These are phyloP conservation scores for Porites australiensis DNA, from an alignment of 64 coral and sea anemone genomes.

Conservation along the genomic window DNA sequence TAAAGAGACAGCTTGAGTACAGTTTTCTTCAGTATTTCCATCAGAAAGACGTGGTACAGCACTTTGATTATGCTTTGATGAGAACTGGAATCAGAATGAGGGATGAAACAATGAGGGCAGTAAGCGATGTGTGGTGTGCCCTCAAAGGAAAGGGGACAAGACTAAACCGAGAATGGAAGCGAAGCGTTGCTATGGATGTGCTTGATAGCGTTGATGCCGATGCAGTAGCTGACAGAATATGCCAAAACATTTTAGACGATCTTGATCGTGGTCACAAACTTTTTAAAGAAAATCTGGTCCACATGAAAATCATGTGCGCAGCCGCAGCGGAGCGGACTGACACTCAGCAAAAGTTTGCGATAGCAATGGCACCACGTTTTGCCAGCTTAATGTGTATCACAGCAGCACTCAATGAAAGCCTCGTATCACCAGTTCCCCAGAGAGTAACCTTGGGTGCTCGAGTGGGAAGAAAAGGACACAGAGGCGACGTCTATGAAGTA, in stretches of 20 bases:
- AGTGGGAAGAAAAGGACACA: slow-evolving; percentile 22
- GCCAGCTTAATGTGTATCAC: slow-evolving; percentile 46
- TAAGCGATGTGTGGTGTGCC: slow-evolving; percentile 36
- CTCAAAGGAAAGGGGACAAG: slow-evolving; percentile 36
- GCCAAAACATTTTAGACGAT: neutral
- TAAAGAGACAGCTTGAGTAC: slow-evolving; percentile 26
- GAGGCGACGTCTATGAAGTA: slow-evolving; percentile 29
- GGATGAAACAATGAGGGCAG: slow-evolving; percentile 8
- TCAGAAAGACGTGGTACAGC: neutral
- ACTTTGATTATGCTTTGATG: slow-evolving; percentile 64
- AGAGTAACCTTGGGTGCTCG: neutral
- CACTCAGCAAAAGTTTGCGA: neutral
- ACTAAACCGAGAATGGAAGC: slow-evolving; percentile 53
- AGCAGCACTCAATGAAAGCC: neutral
- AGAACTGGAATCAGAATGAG: neutral
- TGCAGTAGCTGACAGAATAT: slow-evolving; percentile 39
- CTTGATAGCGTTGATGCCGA: slow-evolving; percentile 27
- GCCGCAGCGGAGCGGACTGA: neutral
- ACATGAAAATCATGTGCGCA: slow-evolving; percentile 35
- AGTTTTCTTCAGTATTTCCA: slow-evolving; percentile 35
- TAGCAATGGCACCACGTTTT: slow-evolving; percentile 14
- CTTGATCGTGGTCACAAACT: slow-evolving; percentile 25
- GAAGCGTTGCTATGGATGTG: slow-evolving; percentile 46
- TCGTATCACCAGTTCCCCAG: neutral
- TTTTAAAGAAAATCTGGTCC: neutral